phyloP scores from a whole-genome alignment of 2,888 invertebrate genomes.

The Nomada flava region DNA sequence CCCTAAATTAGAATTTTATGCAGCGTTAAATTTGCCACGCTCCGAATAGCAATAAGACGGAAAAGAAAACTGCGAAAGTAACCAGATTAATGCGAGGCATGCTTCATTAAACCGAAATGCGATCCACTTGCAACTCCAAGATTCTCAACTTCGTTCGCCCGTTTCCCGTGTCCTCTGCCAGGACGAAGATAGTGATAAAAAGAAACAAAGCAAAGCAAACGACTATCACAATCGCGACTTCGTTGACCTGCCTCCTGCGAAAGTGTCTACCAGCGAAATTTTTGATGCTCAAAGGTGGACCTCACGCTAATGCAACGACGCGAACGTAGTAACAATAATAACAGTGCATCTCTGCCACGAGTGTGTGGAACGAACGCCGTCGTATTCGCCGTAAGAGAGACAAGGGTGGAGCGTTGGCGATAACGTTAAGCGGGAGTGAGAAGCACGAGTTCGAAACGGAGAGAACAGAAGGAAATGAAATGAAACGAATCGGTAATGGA shows the following conservation, averaged over 20 bases:
- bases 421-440: neutral
- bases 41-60: no score
- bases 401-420: neutral
- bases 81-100: no score
- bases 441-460: neutral
- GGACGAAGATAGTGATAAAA: neutral
- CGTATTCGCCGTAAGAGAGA: neutral
- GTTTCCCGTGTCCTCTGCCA: no score
- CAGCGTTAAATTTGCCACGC: no score
- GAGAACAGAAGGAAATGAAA: constrained; percentile 9
- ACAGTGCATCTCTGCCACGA: neutral
- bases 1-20: no score
- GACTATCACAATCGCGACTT: neutral
- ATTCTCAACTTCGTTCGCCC: no score
- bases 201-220: neutral
- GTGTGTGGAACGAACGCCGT: neutral
- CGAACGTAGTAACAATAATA: neutral
- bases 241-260: no score
- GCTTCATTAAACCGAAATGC: neutral
- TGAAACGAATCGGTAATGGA: constrained; percentile 46
- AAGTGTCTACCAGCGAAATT: constrained; percentile 33
- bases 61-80: no score
- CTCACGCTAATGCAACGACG: constrained; percentile 55
- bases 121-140: neutral
- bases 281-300: constrained; percentile 40